These are phyloP conservation scores for Gymnorhina tibicen DNA, from an alignment of 2,113 vertebrate genomes.

Conservation along the genomic window DNA sequence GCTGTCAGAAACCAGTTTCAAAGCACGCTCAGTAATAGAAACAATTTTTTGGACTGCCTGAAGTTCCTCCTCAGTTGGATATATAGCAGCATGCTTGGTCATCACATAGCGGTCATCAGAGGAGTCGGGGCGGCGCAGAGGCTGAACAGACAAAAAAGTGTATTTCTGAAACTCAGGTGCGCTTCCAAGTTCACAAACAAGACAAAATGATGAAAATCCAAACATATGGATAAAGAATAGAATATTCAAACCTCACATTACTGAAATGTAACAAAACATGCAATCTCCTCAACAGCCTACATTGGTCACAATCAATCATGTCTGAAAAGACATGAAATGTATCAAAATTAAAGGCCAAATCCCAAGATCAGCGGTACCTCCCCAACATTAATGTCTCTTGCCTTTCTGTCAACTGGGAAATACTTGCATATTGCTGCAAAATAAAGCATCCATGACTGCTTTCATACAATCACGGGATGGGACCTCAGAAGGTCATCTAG, in stretches of 20 bases:
- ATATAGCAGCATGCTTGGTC: slow-evolving; percentile 96
- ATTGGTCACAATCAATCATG: background rate
- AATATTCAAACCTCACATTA: background rate
- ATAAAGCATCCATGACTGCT: background rate
- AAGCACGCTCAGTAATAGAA: slow-evolving; percentile 94
- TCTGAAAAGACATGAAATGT: background rate
- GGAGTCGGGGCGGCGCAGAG: slow-evolving; percentile 93
- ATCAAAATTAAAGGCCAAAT: background rate
- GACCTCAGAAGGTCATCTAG: background rate
- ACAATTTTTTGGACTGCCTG: slow-evolving; percentile 98
- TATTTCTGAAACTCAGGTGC: background rate
- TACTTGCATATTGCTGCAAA: background rate
- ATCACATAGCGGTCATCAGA: slow-evolving; percentile 97
- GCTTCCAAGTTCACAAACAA: background rate
- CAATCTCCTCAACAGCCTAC: background rate
- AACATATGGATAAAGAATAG: background rate
- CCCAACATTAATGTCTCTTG: background rate
- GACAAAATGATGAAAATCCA: background rate
- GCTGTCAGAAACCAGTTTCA: slow-evolving; percentile 95
- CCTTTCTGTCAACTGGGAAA: background rate
- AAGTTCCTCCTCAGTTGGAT: slow-evolving; percentile 95
- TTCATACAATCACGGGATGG: background rate
- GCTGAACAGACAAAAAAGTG: slow-evolving; percentile 64
- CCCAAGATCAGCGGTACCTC: background rate
- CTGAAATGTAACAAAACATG: background rate